Evolutionary conservation across 2,797 vertebrate species (phyloP), one percentile per base, ranked within the genome.

Genomic region (Cossypha polioptera): DNA sequence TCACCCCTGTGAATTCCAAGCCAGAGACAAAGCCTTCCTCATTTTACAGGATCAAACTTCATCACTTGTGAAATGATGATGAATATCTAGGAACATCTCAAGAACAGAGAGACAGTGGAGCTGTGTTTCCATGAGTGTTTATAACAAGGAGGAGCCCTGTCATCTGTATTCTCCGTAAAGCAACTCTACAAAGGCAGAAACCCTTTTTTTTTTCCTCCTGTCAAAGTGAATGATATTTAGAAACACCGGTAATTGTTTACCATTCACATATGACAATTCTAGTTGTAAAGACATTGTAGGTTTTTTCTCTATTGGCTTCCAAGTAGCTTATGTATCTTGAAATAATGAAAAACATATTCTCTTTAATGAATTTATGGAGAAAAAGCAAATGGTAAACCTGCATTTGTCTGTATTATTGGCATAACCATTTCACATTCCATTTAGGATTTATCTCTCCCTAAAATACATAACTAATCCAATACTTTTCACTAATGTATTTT

Each of bases 181-280:
- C 14, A 76, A 50, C 13, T 11, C 38, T 63, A 35, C 11, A 42
- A 62, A 55, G 24, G 7, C n/a, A 86, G 33, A 81, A 78, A 17
- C 0, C 2, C 1, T 33, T 38, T 58, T 59, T n/a, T 74, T 63
- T 28, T 7, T 7, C 1, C 16, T 11, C 12, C 29, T 35, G 21
- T 59, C 16, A 31, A 80, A 77, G 29, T 28, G 19, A 84, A 45
- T 31, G 18, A 17, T 47, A 48, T 84, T 90, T 54, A 76, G 38
- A 83, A 80, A 76, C 43, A 40, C 8, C 15, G 31, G 5, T 61
- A 59, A 45, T 86, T 76, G 16, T 59, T 90, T 66, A 28, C 22
- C 50, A 22, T 67, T 79, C 18, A 42, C 7, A 16, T 45, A 29
- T 48, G 36, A 53, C 10, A 16, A 35, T 76, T 88, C 21, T 16